Evolutionary conservation across 2,888 invertebrate genomes (phyloP).

Genomic region (Apotomis betuletana): DNA sequence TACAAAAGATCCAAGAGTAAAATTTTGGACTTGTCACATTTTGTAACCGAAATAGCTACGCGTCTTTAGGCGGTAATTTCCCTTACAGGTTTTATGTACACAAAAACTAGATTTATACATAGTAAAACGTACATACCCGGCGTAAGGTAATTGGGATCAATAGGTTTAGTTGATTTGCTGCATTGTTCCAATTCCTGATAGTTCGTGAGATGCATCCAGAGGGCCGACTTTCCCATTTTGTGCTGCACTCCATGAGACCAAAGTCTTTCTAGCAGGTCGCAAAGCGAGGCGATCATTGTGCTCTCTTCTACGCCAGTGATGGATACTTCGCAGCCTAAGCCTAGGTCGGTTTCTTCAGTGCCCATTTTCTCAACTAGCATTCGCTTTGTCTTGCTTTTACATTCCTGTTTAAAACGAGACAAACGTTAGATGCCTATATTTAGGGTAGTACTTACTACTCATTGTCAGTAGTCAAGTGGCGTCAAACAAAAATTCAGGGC

Average conservation of each 20-base stretch:
- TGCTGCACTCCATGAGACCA: constrained; percentile 99
- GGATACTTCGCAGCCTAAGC: constrained; percentile 91
- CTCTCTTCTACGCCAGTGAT: constrained; percentile 95
- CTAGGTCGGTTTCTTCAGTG: constrained; percentile 96
- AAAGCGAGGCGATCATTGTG: constrained; percentile 98
- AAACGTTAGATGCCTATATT: neutral
- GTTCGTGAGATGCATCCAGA: constrained; percentile 97
- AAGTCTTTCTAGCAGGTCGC: constrained; percentile 97
- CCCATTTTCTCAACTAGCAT: constrained; percentile 99
- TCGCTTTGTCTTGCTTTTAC: constrained; percentile 97
- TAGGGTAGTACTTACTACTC: neutral
- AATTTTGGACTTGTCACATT: no score
- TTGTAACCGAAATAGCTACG: no score
- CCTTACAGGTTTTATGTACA: neutral
- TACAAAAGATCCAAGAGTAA: no score
- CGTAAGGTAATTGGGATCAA: constrained; percentile 81
- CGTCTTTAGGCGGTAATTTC: no score
- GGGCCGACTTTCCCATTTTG: constrained; percentile 98
- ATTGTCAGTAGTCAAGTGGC: no score
- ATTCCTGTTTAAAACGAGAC: constrained; percentile 85
- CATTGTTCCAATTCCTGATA: constrained; percentile 93
- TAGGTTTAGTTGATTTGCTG: constrained; percentile 78
- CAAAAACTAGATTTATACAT: neutral
- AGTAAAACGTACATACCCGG: constrained; percentile 67
- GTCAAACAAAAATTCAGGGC: no score